These are phyloP conservation scores for Ypsolopha scabrella DNA, from an alignment of 2,888 invertebrate genomes.

Conservation along the genomic window DNA sequence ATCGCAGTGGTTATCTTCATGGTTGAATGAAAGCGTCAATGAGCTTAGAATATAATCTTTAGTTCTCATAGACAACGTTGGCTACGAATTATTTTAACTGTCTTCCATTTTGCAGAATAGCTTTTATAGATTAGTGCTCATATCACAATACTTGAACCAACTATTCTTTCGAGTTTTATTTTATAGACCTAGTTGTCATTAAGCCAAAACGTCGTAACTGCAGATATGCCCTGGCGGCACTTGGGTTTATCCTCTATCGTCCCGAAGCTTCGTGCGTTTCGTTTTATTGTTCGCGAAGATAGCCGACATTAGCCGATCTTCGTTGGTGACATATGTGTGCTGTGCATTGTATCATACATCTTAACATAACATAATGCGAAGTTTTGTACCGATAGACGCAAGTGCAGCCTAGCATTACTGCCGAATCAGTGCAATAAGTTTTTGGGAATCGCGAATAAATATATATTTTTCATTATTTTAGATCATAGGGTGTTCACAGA, in stretches of 20 bases:
- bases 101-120: constrained; percentile 58
- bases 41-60: constrained; percentile 39
- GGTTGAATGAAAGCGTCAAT: constrained; percentile 21
- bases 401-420: constrained; percentile 38
- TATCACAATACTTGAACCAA: neutral
- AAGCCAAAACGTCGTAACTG: no score
- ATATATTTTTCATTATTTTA: neutral
- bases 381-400: no score
- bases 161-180: neutral
- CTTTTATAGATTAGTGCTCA: constrained; percentile 14
- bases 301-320: no score
- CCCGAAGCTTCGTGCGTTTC: neutral
- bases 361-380: no score
- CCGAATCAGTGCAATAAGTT: constrained; percentile 61
- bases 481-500: constrained; percentile 24
- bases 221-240: no score
- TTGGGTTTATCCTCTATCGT: no score
- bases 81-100: constrained; percentile 66
- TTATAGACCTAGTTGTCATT: neutral
- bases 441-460: constrained; percentile 1
- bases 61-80: constrained; percentile 44
- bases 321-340: no score
- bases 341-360: no score
- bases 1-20: constrained; percentile 10
- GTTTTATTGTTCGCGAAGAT: neutral